Base-by-base conservation (phyloP, 2,888 invertebrate genomes). In the Ephialtes manifestator region DNA sequence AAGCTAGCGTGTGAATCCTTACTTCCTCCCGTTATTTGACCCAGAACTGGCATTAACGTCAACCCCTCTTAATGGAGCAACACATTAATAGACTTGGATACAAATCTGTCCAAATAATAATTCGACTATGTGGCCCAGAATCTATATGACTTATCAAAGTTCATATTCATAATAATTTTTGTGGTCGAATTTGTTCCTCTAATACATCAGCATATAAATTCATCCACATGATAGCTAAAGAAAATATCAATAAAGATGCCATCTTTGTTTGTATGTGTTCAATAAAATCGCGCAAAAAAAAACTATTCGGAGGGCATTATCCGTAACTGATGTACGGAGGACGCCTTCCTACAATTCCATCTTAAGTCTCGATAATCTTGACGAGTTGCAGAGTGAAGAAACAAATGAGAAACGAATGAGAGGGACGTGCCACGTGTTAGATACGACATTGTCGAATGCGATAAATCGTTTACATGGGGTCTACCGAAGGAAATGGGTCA, bases 401-500 rank as follows among this genome's bases (percentile, higher is more conserved):
- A 51, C 31, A 67, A 65, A 46, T 39, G 55, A 67, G 43, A 15
- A 31, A 24, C 18, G 55, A 43, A 77, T 67, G 18, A n/a, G 24
- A n/a, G 20, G 24, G 35, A 11, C 39, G 15, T n/a, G 24, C 18
- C 18, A 28, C 35, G 46, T 48, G 43, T 67, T 18, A 18, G 43
- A 13, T 7, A 24, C 24, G 24, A 58, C 48, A 31, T 60, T 55
- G 24, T 35, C 65, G 79, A 51, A 81, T 48, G 11, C 35, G 55
- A 58, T 75, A 75, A 77, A 77, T 77, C 55, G 24, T 55, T 67
- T 5, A 65, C 35, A 15, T 18, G 24, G 18, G 20, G 67, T 35
- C 39, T 71, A 39, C 43, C 67, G 15, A 18, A 20, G n/a, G 67
- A 72, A 67, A 39, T 53, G 24, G 46, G 48, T 72, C 82, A 77